phyloP scores from a whole-genome alignment of 2,797 vertebrate species.

The Pantherophis alleghaniensis region DNA sequence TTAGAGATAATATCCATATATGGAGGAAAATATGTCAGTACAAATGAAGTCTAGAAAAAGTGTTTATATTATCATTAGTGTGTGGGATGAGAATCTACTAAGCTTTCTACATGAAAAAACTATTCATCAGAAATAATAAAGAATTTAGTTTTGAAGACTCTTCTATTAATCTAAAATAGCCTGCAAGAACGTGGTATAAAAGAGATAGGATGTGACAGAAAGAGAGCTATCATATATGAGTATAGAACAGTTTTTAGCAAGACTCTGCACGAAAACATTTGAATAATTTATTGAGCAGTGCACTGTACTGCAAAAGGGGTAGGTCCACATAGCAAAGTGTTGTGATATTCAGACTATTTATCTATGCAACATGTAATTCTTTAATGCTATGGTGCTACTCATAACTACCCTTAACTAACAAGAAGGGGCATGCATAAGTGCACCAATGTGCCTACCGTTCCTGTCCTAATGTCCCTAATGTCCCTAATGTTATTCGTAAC shows the following conservation, averaged over 20 bases:
- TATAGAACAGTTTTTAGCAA: neutral
- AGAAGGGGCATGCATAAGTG: no score
- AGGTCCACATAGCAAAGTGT: neutral
- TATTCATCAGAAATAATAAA: no score
- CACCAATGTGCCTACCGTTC: no score
- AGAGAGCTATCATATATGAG: neutral
- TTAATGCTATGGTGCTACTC: neutral
- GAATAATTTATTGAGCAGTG: neutral
- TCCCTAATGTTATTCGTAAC: no score
- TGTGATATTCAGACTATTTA: neutral
- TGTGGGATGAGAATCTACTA: neutral
- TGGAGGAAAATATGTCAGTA: neutral
- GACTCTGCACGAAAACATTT: neutral
- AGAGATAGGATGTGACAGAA: neutral
- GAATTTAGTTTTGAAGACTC: neutral
- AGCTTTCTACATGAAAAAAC: neutral
- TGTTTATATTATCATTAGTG: neutral
- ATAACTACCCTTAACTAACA: neutral
- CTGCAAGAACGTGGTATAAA: neutral
- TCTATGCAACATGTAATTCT: neutral
- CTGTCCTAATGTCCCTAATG: no score
- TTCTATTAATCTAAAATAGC: neutral
- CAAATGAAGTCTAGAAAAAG: neutral
- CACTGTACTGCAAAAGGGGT: neutral
- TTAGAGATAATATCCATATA: slow-evolving; percentile 7